phyloP scores from a whole-genome alignment of 2,113 vertebrate genomes.

The Gobio gobio region DNA sequence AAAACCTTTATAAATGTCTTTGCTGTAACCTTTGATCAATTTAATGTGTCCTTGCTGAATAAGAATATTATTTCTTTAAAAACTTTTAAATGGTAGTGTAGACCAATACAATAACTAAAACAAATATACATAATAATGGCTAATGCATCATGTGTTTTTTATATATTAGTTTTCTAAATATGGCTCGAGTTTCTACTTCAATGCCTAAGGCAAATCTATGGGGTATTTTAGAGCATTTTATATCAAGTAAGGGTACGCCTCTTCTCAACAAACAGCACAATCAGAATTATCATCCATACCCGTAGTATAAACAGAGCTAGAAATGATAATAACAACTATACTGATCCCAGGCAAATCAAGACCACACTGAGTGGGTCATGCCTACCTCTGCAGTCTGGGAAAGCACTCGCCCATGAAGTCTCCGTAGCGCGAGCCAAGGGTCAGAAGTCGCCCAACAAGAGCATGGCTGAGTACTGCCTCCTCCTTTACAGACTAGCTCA shows the following conservation, averaged over 20 bases:
- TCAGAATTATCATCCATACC: neutral
- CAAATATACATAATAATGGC: too few relatives aligned
- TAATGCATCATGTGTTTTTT: neutral
- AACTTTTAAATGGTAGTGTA: neutral
- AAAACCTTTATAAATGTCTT: neutral
- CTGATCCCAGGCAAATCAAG: neutral
- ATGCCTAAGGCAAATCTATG: neutral
- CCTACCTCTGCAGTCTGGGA: conserved; percentile 11
- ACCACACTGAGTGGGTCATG: conserved; percentile 13
- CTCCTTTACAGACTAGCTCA: conserved; percentile 8
- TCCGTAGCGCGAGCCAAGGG: neutral
- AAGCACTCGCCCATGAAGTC: neutral
- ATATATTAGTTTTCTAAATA: neutral
- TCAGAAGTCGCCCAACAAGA: conserved; percentile 31
- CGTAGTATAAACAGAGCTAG: neutral
- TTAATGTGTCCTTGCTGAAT: neutral
- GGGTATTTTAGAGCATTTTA: neutral
- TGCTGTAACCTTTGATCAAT: neutral
- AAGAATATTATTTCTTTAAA: neutral
- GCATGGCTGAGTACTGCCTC: conserved; percentile 22
- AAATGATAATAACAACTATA: neutral
- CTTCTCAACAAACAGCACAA: neutral
- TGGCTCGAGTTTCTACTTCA: neutral
- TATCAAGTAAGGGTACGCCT: neutral
- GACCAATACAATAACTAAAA: neutral